These are phyloP conservation scores for Drosophila hydei DNA, from an alignment of 1,140 invertebrate genomes.

Conservation along the genomic window DNA sequence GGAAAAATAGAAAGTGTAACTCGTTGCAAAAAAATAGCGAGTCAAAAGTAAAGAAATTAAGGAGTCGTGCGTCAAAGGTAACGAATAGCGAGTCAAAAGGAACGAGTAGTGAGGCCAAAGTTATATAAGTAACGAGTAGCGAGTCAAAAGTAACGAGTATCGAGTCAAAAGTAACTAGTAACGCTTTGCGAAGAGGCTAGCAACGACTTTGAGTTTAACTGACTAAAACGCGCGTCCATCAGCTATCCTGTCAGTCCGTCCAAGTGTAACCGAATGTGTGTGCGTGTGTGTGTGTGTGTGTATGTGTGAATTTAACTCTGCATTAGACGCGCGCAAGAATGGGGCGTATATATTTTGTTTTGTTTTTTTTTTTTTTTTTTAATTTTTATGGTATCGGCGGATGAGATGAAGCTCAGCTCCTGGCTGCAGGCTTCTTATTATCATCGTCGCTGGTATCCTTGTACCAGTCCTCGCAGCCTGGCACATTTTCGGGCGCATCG, in stretches of 20 bases:
- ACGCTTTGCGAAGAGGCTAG: constrained; percentile 72
- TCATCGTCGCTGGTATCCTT: constrained; percentile 86
- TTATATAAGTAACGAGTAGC: background rate
- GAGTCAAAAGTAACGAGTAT: background rate
- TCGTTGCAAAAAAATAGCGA: background rate
- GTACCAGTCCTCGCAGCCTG: constrained; percentile 95
- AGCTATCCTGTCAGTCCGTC: constrained; percentile 16
- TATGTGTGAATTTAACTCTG: constrained; percentile 29
- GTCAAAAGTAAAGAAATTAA: background rate
- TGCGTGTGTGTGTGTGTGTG: constrained; percentile 31
- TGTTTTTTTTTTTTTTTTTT: background rate
- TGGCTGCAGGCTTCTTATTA: constrained; percentile 81
- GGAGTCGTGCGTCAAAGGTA: background rate
- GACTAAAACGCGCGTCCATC: constrained; percentile 71
- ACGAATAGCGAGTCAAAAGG: background rate
- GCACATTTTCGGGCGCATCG: constrained; percentile 93
- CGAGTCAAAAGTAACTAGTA: background rate
- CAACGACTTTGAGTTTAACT: constrained; percentile 72
- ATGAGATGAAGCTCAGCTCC: constrained; percentile 21
- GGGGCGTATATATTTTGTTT: background rate
- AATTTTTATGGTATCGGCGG: constrained; percentile 30
- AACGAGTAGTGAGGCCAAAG: background rate
- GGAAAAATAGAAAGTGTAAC: constrained; percentile 2
- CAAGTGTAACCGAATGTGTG: constrained; percentile 27
- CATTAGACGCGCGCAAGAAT: constrained; percentile 42